phyloP scores from a whole-genome alignment of 2,797 vertebrate species.

The Brachyalestes nurse region DNA sequence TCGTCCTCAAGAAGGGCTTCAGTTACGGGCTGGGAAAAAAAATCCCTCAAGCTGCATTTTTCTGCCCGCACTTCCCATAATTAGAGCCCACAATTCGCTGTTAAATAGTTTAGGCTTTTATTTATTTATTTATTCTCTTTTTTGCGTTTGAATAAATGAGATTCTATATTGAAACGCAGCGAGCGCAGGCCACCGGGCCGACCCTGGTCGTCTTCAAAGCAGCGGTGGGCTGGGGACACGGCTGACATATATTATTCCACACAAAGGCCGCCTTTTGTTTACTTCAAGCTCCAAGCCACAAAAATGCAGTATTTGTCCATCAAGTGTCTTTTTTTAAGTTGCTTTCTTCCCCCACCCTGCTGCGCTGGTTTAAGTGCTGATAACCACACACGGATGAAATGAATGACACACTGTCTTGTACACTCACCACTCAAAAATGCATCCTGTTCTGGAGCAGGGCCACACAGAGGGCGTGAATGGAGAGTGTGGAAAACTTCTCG shows the following conservation, averaged over 20 bases:
- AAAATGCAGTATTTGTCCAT: constrained; percentile 79
- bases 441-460: constrained; percentile 1
- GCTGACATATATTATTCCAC: constrained; percentile 80
- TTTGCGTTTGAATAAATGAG: constrained; percentile 75
- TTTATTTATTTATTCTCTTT: constrained; percentile 41
- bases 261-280: constrained; percentile 80
- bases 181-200: constrained; percentile 69
- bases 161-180: constrained; percentile 79
- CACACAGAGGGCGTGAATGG: constrained; percentile 9
- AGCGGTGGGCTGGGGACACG: constrained; percentile 68
- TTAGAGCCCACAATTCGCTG: constrained; percentile 79
- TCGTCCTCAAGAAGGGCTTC: constrained; percentile 73
- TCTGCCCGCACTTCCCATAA: constrained; percentile 78
- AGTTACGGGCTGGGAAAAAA: constrained; percentile 59
- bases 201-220: constrained; percentile 78
- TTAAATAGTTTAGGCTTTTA: constrained; percentile 82
- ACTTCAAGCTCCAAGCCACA: constrained; percentile 77
- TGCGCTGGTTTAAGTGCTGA: constrained; percentile 54
- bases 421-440: not conserved
- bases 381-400: constrained; percentile 55
- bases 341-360: constrained; percentile 18
- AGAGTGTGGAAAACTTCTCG: not conserved
- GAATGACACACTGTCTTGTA: constrained; percentile 18
- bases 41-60: constrained; percentile 77
- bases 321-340: constrained; percentile 61